Evolutionary conservation across 2,113 vertebrate genomes (phyloP).

Genomic region (Antechinus flavipes): DNA sequence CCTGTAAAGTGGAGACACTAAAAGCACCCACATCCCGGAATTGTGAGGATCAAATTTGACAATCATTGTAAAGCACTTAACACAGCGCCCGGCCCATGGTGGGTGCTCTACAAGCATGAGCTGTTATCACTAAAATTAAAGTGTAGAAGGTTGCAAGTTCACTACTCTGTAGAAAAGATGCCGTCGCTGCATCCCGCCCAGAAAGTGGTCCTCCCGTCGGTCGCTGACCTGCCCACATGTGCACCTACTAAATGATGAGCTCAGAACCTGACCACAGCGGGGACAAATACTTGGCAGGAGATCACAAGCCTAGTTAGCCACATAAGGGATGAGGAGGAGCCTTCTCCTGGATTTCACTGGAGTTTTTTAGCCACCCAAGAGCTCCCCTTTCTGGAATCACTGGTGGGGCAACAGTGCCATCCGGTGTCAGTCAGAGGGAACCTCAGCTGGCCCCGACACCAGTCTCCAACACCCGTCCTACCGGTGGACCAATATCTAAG

Average conservation of each 20-base stretch:
- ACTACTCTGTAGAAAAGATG: constrained; percentile 19
- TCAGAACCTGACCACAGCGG: constrained; percentile 15
- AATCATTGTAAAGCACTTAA: too few relatives aligned
- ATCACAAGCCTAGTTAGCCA: constrained; percentile 31
- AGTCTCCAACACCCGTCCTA: neutral
- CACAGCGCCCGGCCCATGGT: neutral
- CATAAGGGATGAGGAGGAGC: constrained; percentile 27
- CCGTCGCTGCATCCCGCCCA: constrained; percentile 6
- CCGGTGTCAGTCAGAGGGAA: constrained; percentile 50
- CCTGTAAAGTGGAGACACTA: neutral
- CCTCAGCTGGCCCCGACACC: neutral
- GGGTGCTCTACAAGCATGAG: neutral
- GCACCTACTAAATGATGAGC: neutral
- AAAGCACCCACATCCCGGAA: neutral
- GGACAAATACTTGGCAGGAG: constrained; percentile 26
- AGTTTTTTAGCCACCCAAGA: constrained; percentile 34
- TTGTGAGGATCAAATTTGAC: too few relatives aligned
- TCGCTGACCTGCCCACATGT: neutral
- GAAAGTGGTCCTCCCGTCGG: constrained; percentile 2
- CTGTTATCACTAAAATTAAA: neutral
- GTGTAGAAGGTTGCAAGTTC: neutral
- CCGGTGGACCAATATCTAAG: neutral
- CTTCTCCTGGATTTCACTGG: constrained; percentile 42
- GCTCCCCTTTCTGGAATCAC: neutral
- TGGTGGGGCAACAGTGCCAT: constrained; percentile 37